These are phyloP conservation scores for Diorhabda carinulata DNA, from an alignment of 1,140 invertebrate species.

Conservation along the genomic window DNA sequence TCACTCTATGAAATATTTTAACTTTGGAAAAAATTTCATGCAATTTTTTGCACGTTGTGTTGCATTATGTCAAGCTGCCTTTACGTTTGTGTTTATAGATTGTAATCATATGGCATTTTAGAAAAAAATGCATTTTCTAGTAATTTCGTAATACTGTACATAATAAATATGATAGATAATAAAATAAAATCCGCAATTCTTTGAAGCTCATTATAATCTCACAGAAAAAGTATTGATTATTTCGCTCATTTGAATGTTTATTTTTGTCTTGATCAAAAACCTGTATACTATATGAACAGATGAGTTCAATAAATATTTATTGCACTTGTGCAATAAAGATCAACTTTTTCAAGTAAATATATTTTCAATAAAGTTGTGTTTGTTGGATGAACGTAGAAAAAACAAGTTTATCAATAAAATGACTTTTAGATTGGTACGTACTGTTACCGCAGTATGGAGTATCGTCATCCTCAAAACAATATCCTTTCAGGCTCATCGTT, in stretches of 20 bases:
- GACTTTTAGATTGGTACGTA: constrained; percentile 10
- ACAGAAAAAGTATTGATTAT: background rate
- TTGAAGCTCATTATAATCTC: background rate
- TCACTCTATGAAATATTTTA: too few relatives aligned
- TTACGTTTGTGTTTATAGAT: too few relatives aligned
- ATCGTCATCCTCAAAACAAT: constrained; percentile 26
- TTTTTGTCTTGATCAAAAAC: background rate
- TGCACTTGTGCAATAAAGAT: background rate
- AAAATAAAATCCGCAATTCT: too few relatives aligned
- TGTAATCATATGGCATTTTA: too few relatives aligned
- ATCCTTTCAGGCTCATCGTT: constrained; percentile 29
- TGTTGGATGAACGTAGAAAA: too few relatives aligned
- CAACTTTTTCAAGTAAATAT: background rate
- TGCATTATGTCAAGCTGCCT: too few relatives aligned
- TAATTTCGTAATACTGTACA: too few relatives aligned
- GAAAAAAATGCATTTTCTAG: too few relatives aligned
- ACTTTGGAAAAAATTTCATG: too few relatives aligned
- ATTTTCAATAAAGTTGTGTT: background rate
- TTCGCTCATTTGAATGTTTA: background rate
- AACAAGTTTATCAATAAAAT: background rate
- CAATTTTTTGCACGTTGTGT: too few relatives aligned
- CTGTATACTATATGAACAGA: too few relatives aligned
- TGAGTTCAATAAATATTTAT: background rate
- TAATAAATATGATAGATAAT: too few relatives aligned
- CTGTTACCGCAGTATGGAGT: constrained; percentile 35